A percentile compares a stretch with the other conserved stretches of the same genome.
These are phyloP conservation scores for Phyllostomus hastatus DNA, from an alignment of 2,113 vertebrate species.

Conservation along the genomic window DNA sequence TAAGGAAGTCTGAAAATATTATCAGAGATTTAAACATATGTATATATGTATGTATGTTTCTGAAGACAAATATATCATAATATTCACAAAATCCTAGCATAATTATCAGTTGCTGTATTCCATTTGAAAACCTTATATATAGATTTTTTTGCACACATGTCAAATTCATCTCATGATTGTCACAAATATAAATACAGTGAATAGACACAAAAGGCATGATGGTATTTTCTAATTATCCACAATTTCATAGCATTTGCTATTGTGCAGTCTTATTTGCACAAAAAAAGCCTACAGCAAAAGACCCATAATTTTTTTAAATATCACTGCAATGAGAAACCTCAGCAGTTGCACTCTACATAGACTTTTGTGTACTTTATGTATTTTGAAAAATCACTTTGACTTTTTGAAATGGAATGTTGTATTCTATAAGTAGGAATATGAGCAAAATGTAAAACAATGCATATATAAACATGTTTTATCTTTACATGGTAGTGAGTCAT, in stretches of 20 bases:
- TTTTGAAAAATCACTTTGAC: background rate
- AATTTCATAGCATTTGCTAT: slow-evolving; percentile 68
- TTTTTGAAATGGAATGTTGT: background rate
- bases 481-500: slow-evolving; percentile 47
- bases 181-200: slow-evolving; percentile 67
- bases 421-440: slow-evolving; percentile 21
- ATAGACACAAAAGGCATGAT: slow-evolving; percentile 47
- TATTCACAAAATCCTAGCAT: background rate
- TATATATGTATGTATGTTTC: background rate
- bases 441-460: slow-evolving; percentile 24
- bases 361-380: background rate
- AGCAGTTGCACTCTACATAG: slow-evolving; percentile 28
- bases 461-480: slow-evolving; percentile 8
- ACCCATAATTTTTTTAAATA: slow-evolving; percentile 4
- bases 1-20: background rate
- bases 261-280: slow-evolving; percentile 69
- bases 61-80: background rate
- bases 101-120: slow-evolving; percentile 63
- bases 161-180: slow-evolving; percentile 64
- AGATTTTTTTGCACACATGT: slow-evolving; percentile 59
- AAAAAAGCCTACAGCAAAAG: slow-evolving; percentile 57
- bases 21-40: background rate
- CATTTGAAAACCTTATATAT: slow-evolving; percentile 63
- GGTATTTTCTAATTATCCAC: slow-evolving; percentile 58
- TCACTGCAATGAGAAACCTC: slow-evolving; percentile 62